A percentile compares a stretch with the other conserved stretches of the same genome.
Evolutionary conservation across 2,797 vertebrate genomes (phyloP).

Genomic region (Rachycentron canadum): DNA sequence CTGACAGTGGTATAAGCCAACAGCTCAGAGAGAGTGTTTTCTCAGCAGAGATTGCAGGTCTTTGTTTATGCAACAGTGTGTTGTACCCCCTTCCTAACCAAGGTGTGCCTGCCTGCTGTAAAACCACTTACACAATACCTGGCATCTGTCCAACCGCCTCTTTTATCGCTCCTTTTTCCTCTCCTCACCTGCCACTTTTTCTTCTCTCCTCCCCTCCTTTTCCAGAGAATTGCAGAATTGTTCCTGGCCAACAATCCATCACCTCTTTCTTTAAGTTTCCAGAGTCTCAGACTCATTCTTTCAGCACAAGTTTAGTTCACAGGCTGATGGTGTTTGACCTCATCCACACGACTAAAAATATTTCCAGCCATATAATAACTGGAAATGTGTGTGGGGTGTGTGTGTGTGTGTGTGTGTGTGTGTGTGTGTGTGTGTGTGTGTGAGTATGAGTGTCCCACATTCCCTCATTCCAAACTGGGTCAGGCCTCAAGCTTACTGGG

Average conservation of each 20-base stretch:
- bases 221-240: slow-evolving; percentile 18
- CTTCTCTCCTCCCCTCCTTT: neutral
- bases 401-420: slow-evolving; percentile 16
- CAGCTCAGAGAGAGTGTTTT: slow-evolving; percentile 37
- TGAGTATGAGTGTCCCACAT: slow-evolving; percentile 66
- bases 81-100: slow-evolving; percentile 33
- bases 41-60: slow-evolving; percentile 35
- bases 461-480: slow-evolving; percentile 76
- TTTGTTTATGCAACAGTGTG: slow-evolving; percentile 55
- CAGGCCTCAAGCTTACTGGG: slow-evolving; percentile 73
- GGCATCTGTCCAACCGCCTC: slow-evolving; percentile 52
- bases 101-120: slow-evolving; percentile 64
- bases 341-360: slow-evolving; percentile 77
- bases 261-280: slow-evolving; percentile 35
- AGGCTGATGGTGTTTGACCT: slow-evolving; percentile 65
- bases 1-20: slow-evolving; percentile 34
- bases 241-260: slow-evolving; percentile 1
- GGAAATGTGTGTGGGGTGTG: slow-evolving; percentile 56
- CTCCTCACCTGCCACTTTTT: slow-evolving; percentile 42
- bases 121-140: slow-evolving; percentile 70
- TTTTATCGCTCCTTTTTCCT: slow-evolving; percentile 33
- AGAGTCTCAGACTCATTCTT: slow-evolving; percentile 14
- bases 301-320: slow-evolving; percentile 45
- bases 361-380: slow-evolving; percentile 76
- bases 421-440: slow-evolving; percentile 41